Conservation (phyloP, 2,113 vertebrate species). For the Pongo pygmaeus region DNA sequence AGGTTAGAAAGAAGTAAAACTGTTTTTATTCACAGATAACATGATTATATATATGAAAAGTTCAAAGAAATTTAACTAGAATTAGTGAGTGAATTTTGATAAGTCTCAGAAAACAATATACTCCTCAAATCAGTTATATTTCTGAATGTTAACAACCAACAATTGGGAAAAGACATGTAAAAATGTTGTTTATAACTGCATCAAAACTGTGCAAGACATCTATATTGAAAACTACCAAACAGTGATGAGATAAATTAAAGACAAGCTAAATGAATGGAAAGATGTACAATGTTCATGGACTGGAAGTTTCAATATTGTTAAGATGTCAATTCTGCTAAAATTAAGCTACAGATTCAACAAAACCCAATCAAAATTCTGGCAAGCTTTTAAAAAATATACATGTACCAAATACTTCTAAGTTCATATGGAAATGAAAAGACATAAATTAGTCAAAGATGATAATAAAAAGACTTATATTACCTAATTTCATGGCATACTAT, state of each 20-base stretch:
- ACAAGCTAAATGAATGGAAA: not conserved
- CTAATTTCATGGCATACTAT: not conserved
- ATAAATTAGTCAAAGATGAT: not conserved
- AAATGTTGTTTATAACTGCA: not conserved
- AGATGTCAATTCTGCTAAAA: not conserved
- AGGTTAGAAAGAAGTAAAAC: not conserved
- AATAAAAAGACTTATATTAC: not conserved
- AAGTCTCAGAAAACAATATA: not conserved
- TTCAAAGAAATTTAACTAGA: not conserved
- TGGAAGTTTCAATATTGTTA: not conserved
- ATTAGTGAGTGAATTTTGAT: not conserved
- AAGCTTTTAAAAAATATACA: slow-evolving; percentile 10
- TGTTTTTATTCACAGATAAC: slow-evolving; percentile 26
- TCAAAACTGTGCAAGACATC: not conserved
- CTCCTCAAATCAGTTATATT: not conserved
- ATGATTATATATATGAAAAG: not conserved
- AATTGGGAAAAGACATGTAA: not conserved
- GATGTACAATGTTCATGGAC: slow-evolving; percentile 13
- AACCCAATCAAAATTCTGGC: not conserved
- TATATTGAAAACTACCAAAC: not conserved
- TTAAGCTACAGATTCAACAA: not conserved
- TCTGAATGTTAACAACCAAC: not conserved
- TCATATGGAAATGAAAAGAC: not conserved
- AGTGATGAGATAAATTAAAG: not conserved
- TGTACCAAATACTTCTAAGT: not conserved